Evolutionary conservation across 2,888 invertebrate genomes (phyloP).

Genomic region (Philonicus albiceps): DNA sequence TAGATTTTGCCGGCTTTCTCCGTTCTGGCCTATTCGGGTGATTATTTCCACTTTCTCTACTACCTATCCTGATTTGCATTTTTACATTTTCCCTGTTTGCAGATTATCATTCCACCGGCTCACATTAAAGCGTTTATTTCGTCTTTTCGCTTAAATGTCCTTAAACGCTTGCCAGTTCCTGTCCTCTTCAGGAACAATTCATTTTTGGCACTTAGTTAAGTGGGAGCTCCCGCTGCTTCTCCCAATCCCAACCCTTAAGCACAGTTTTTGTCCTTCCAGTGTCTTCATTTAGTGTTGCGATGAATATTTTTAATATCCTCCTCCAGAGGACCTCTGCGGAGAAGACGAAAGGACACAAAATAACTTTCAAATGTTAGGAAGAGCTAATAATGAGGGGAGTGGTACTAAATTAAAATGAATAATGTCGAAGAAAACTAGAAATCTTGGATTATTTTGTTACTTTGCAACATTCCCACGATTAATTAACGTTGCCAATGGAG

Average conservation of each 20-base stretch:
- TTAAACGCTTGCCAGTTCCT: neutral
- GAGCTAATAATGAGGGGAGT: neutral
- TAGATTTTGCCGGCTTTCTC: neutral
- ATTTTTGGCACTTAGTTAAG: neutral
- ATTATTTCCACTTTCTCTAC: neutral
- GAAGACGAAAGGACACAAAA: neutral
- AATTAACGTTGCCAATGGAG: neutral
- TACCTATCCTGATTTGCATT: neutral
- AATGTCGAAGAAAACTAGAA: neutral
- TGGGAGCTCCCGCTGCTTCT: neutral
- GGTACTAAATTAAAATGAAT: neutral
- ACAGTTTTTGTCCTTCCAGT: neutral
- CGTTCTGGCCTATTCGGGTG: neutral
- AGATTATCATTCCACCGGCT: neutral
- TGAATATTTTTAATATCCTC: neutral
- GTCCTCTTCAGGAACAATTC: neutral
- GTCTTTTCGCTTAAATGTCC: neutral
- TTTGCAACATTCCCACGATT: neutral
- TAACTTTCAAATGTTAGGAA: neutral
- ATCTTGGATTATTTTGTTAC: neutral
- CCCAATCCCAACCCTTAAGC: neutral
- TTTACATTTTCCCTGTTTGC: neutral
- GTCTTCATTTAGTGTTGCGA: neutral
- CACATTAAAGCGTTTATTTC: neutral
- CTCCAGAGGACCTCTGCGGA: neutral